These are phyloP conservation scores for Brachyrhaphis roseni DNA, from an alignment of 2,797 vertebrate genomes.

Conservation along the genomic window DNA sequence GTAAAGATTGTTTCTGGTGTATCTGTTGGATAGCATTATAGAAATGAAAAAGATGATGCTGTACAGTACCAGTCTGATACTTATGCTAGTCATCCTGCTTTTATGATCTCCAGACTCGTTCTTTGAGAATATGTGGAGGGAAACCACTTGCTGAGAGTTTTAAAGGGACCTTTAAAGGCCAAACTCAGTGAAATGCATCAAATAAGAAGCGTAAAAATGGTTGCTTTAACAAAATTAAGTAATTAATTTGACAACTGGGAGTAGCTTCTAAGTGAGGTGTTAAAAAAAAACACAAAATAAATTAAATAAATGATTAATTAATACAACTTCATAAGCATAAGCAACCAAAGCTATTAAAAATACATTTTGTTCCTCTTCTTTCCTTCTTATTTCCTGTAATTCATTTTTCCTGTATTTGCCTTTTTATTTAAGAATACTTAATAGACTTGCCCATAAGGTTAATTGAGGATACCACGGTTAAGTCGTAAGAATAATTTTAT, in stretches of 20 bases:
- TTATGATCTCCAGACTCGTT: not conserved
- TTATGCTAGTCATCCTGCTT: not conserved
- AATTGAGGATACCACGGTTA: not conserved
- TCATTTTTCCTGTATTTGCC: not conserved
- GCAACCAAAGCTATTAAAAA: conserved; percentile 8
- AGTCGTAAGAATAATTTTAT: not conserved
- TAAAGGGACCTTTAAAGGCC: not conserved
- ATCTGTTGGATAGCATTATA: conserved; percentile 27
- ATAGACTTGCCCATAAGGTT: too few species aligned
- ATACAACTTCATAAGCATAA: not conserved
- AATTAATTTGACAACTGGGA: not conserved
- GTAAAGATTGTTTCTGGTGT: conserved; percentile 5
- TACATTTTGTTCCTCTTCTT: not conserved
- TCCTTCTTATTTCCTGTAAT: not conserved
- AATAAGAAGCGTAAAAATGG: not conserved
- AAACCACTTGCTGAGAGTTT: not conserved
- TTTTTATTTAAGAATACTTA: not conserved
- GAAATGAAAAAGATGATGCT: conserved; percentile 14
- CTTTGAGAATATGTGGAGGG: not conserved
- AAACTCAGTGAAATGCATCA: not conserved
- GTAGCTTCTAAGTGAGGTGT: not conserved
- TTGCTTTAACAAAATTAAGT: not conserved
- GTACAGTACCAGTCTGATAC: conserved; percentile 9
- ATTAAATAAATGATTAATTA: not conserved
- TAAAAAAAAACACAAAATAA: not conserved